Percentiles rank a stretch among this genome's conserved stretches.
Evolutionary conservation across 2,888 invertebrate species (phyloP).

Genomic region (Dynastes maya): DNA sequence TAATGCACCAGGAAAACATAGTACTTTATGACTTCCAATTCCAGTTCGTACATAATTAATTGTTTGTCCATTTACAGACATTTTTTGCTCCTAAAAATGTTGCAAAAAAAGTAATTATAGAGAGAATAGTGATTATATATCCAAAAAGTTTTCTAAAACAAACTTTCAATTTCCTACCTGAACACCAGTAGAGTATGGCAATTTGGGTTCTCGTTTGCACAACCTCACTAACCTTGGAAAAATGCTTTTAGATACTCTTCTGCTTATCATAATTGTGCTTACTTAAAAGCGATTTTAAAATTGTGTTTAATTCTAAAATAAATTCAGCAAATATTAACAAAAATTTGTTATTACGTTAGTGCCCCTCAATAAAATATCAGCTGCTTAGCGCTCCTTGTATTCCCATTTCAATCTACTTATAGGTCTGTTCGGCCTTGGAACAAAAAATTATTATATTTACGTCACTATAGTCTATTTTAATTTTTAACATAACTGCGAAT

Average conservation of each 20-base stretch:
- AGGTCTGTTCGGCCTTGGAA: no score
- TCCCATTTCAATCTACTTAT: no score
- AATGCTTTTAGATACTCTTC: background rate
- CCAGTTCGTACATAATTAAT: conserved; percentile 79
- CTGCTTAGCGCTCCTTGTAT: no score
- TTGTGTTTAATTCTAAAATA: no score
- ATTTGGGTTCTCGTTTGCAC: background rate
- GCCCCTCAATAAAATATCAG: no score
- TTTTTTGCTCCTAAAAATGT: conserved; percentile 74
- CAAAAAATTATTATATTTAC: no score
- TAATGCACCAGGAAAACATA: conserved; percentile 86
- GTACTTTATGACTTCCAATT: conserved; percentile 74
- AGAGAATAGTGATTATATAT: background rate
- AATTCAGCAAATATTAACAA: no score
- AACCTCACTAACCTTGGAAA: background rate
- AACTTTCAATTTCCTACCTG: conserved; percentile 28
- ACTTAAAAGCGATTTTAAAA: background rate
- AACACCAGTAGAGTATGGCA: conserved; percentile 3
- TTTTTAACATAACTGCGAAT: no score
- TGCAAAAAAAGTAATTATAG: background rate
- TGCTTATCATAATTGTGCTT: conserved; percentile 8
- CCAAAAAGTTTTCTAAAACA: background rate
- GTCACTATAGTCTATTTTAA: no score
- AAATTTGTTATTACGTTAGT: no score
- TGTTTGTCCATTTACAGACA: conserved; percentile 75